A percentile compares a stretch with the other conserved stretches of the same genome.
These are phyloP conservation scores for Poeciliopsis turrubarensis DNA, from an alignment of 2,113 vertebrate genomes.

Conservation along the genomic window DNA sequence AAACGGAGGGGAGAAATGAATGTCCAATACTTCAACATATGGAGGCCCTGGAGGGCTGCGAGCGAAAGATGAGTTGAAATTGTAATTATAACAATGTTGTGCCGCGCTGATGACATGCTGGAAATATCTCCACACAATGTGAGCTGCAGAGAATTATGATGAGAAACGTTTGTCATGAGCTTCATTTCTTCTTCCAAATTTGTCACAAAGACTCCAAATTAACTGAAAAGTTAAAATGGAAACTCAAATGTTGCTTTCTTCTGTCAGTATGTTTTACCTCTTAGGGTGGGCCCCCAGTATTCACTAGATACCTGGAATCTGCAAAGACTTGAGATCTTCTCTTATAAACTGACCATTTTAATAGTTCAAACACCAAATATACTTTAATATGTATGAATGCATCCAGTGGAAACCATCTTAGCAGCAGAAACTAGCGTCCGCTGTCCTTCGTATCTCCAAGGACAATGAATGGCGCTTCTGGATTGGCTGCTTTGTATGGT, in stretches of 20 bases:
- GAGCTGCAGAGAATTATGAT: conserved; percentile 22
- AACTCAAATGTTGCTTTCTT: neutral
- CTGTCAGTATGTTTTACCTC: too few species aligned
- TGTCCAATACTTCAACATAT: conserved; percentile 61
- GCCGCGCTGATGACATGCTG: conserved; percentile 36
- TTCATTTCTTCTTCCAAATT: neutral
- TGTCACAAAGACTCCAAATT: neutral
- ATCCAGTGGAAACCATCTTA: too few species aligned
- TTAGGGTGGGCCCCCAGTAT: too few species aligned
- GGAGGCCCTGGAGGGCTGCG: conserved; percentile 56
- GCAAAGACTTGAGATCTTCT: too few species aligned
- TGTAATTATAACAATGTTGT: conserved; percentile 62
- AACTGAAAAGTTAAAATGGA: neutral
- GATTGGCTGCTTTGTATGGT: too few species aligned
- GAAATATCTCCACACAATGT: conserved; percentile 40
- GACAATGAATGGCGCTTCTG: too few species aligned
- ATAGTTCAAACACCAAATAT: too few species aligned
- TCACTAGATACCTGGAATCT: too few species aligned
- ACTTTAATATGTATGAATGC: too few species aligned
- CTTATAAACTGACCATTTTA: too few species aligned
- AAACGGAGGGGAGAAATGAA: conserved; percentile 32
- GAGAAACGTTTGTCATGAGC: conserved; percentile 9
- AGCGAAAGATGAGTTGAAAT: conserved; percentile 44
- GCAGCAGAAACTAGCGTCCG: too few species aligned
- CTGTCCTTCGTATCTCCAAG: too few species aligned